A percentile compares a stretch with the other conserved stretches of the same genome.
Evolutionary conservation across 2,797 vertebrate species (phyloP).

Genomic region (Scleropages formosus): DNA sequence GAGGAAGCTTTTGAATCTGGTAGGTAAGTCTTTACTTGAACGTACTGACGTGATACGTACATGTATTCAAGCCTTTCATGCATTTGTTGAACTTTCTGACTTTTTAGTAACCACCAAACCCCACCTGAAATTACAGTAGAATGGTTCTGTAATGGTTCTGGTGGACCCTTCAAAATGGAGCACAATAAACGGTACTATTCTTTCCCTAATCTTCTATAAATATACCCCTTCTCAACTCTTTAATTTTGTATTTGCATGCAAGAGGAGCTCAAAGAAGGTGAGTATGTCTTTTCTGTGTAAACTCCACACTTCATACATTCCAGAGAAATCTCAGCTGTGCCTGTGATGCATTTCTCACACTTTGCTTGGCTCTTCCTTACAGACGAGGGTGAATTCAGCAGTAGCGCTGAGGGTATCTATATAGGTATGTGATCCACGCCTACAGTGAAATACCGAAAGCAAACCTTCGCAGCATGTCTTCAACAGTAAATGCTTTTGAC

Average conservation of each 20-base stretch:
- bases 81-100: constrained; percentile 10
- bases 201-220: background rate
- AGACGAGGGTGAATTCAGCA: constrained; percentile 85
- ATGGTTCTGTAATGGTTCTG: background rate
- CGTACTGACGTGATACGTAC: background rate
- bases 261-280: constrained; percentile 95
- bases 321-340: background rate
- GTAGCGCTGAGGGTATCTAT: constrained; percentile 63
- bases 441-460: background rate
- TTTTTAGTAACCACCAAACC: background rate
- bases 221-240: constrained; percentile 6
- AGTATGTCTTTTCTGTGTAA: constrained; percentile 42
- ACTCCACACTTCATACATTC: background rate
- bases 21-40: constrained; percentile 72
- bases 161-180: background rate
- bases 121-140: no score
- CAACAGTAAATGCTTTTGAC: background rate
- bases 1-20: constrained; percentile 97
- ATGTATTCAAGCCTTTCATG: background rate
- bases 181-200: background rate
- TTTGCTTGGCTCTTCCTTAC: constrained; percentile 39
- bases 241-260: constrained; percentile 34
- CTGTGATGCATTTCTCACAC: background rate
- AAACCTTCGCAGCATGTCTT: background rate
- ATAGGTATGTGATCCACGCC: constrained; percentile 49